Evolutionary conservation across 2,797 vertebrate genomes (phyloP).

Genomic region (Lacerta viridis): DNA sequence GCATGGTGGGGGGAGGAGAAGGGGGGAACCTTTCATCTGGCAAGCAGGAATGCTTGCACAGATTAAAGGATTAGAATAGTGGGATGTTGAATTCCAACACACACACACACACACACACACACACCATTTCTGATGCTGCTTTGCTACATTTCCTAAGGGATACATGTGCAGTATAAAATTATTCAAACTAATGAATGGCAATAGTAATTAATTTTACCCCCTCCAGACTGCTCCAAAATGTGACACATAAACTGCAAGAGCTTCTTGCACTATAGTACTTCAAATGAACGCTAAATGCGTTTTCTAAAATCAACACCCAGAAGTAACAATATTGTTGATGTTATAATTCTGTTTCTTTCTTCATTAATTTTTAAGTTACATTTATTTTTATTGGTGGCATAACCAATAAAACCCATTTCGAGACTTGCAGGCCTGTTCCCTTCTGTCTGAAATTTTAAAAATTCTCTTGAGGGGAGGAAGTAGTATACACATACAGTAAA

Average conservation of each 20-base stretch:
- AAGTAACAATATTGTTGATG: constrained; percentile 47
- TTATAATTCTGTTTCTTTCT: constrained; percentile 9
- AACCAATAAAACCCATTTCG: constrained; percentile 49
- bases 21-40: no score
- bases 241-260: constrained; percentile 43
- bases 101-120: not conserved
- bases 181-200: constrained; percentile 64
- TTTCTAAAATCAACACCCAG: not conserved
- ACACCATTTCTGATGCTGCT: constrained; percentile 56
- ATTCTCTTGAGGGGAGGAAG: not conserved
- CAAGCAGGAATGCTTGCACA: no score
- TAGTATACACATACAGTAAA: constrained; percentile 23
- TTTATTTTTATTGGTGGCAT: constrained; percentile 58
- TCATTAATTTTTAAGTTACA: not conserved
- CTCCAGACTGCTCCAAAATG: constrained; percentile 40
- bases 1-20: no score
- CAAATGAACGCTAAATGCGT: constrained; percentile 5
- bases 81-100: no score
- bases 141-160: constrained; percentile 56
- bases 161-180: constrained; percentile 62
- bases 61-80: no score
- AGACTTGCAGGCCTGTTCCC: constrained; percentile 45
- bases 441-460: constrained; percentile 35
- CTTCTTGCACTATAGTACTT: not conserved
- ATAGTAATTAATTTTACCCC: constrained; percentile 40